Conservation (phyloP, 2,888 invertebrate genomes). For the Patella pellucida region DNA sequence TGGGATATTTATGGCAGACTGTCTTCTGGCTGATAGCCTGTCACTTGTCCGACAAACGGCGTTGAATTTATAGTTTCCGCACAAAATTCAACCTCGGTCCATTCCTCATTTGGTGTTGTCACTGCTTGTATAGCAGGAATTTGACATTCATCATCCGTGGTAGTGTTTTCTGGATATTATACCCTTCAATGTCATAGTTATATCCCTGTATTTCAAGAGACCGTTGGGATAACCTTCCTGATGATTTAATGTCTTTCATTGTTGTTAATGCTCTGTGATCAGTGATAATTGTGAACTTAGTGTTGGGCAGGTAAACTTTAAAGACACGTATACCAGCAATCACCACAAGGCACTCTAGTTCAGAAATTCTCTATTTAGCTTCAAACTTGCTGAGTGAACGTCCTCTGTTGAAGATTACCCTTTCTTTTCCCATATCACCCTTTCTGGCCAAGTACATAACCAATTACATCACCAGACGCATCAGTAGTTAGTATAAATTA, state of each 20-base stretch:
- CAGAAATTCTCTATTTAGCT: neutral
- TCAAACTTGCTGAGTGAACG: neutral
- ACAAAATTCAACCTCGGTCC: no score
- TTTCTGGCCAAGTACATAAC: conserved; percentile 25
- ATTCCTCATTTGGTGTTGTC: no score
- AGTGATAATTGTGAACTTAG: neutral
- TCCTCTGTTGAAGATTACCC: neutral
- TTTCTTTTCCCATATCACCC: neutral
- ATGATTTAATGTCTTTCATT: neutral
- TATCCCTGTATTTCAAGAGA: conserved; percentile 15
- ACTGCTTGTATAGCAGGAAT: no score
- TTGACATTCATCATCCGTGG: no score
- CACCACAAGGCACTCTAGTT: neutral
- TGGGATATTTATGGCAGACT: no score
- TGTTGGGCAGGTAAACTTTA: neutral
- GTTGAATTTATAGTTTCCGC: no score
- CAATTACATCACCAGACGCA: conserved; percentile 21
- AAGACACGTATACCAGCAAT: neutral
- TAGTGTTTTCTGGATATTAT: no score
- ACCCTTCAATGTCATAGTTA: neutral
- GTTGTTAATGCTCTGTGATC: neutral
- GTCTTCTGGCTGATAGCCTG: no score
- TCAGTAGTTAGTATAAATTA: conserved; percentile 32
- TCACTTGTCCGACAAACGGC: no score
- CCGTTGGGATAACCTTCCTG: conserved; percentile 10